A percentile compares a stretch with the other conserved stretches of the same genome.
These are phyloP conservation scores for Pangasianodon gigas DNA, from an alignment of 2,113 vertebrate species.

Conservation along the genomic window DNA sequence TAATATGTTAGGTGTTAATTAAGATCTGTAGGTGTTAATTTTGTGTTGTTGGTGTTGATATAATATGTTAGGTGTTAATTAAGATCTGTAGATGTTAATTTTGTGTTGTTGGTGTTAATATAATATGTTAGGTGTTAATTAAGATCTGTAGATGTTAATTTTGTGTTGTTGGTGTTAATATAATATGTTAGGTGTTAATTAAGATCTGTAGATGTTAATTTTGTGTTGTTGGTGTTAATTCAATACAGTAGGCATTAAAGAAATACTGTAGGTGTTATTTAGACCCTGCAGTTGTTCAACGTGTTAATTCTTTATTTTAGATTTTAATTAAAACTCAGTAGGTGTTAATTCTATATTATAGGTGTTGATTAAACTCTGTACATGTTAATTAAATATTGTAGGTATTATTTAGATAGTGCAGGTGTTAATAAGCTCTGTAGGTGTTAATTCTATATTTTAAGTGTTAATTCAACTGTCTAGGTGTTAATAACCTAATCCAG, in stretches of 20 bases:
- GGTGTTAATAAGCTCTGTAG: not conserved
- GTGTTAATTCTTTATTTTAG: no score
- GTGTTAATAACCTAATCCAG: not conserved
- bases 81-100: not conserved
- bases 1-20: not conserved
- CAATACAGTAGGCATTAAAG: not conserved
- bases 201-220: not conserved
- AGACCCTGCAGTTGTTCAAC: not conserved
- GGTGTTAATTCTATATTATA: not conserved
- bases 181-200: not conserved
- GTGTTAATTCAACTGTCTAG: not conserved
- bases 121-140: not conserved
- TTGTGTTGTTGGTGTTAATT: not conserved
- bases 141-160: not conserved
- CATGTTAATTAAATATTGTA: not conserved
- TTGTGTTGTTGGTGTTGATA: not conserved
- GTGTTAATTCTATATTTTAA: not conserved
- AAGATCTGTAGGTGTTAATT: not conserved
- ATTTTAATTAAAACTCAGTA: no score
- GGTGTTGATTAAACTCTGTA: not conserved
- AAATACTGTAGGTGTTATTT: not conserved
- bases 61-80: not conserved
- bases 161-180: not conserved
- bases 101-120: not conserved
- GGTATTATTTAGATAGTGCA: not conserved